Conservation (phyloP, 2,113 vertebrate genomes). For the Setophaga petechia region DNA sequence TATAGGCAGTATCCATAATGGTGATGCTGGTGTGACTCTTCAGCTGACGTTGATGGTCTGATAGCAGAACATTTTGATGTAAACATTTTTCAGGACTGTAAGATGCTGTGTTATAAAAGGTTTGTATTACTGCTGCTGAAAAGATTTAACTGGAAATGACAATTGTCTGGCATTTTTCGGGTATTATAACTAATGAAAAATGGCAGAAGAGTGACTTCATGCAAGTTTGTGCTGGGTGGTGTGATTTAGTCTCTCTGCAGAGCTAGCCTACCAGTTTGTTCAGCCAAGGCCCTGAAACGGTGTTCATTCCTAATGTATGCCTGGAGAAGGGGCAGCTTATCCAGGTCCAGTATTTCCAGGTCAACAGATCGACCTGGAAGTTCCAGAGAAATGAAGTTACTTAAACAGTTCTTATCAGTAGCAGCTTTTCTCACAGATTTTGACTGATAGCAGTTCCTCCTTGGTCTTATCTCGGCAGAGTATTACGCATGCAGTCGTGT, state of each 20-base stretch:
- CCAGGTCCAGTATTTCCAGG: neutral
- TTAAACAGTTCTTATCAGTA: neutral
- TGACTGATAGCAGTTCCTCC: neutral
- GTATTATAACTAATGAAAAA: neutral
- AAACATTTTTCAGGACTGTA: neutral
- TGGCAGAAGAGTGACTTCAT: neutral
- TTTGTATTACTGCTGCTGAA: neutral
- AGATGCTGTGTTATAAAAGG: neutral
- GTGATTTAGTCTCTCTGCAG: neutral
- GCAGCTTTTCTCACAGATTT: neutral
- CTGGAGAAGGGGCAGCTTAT: neutral
- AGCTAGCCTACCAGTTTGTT: neutral
- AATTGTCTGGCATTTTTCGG: neutral
- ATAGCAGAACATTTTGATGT: neutral
- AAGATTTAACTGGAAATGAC: neutral
- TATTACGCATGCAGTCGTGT: fast-evolving
- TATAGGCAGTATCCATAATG: neutral
- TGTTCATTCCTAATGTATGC: neutral
- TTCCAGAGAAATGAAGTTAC: neutral
- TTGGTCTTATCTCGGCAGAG: neutral
- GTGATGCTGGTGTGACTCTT: neutral
- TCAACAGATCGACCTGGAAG: neutral
- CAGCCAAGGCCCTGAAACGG: neutral
- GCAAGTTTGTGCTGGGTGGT: neutral
- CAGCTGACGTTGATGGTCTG: neutral